phyloP scores from a whole-genome alignment of 2,113 vertebrate species.

The Aepyceros melampus region DNA sequence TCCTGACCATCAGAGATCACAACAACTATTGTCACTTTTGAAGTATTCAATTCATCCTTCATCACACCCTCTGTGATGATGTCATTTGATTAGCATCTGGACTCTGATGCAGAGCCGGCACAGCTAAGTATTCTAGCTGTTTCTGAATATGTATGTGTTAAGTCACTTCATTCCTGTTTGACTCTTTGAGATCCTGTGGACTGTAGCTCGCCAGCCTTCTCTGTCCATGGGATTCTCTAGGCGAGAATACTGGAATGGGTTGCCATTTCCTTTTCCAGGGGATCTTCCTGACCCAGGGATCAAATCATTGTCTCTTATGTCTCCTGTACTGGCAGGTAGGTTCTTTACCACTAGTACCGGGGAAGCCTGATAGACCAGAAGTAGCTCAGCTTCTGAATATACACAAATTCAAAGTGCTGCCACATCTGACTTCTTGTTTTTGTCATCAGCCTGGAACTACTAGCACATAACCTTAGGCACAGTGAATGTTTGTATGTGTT shows the following conservation, averaged over 20 bases:
- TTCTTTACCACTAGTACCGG: not conserved
- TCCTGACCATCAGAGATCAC: not conserved
- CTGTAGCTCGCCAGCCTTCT: too few relatives aligned
- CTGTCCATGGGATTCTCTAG: too few relatives aligned
- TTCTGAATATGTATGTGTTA: too few relatives aligned
- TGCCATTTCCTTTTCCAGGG: not conserved
- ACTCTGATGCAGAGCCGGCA: not conserved
- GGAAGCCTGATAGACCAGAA: not conserved
- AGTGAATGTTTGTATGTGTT: not conserved
- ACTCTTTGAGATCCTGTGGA: too few relatives aligned
- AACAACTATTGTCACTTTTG: not conserved
- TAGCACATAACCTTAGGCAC: not conserved
- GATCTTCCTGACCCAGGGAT: not conserved
- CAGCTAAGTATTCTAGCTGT: not conserved
- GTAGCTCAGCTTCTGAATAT: not conserved
- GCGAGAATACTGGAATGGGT: too few relatives aligned
- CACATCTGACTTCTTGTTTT: not conserved
- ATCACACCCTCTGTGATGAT: not conserved
- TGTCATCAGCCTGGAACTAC: not conserved
- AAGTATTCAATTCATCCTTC: not conserved
- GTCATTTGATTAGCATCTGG: not conserved
- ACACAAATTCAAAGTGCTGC: not conserved
- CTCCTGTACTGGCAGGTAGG: not conserved
- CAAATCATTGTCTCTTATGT: not conserved
- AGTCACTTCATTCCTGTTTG: too few relatives aligned